Base-by-base conservation (phyloP, 2,888 invertebrate species). In the Cartodere bifasciata region DNA sequence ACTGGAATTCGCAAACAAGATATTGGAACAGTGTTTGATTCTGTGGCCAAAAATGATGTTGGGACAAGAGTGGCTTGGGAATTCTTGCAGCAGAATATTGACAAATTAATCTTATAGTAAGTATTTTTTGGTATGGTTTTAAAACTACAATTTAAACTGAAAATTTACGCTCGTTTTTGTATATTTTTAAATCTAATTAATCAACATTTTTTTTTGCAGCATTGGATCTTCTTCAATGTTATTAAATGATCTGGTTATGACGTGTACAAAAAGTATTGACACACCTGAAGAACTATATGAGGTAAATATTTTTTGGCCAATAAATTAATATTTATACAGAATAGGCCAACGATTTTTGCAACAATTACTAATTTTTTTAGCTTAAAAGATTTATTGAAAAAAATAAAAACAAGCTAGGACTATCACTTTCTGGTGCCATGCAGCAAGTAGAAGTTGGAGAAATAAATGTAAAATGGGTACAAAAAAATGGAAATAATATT, bases 1-100 rank as follows among this genome's bases (percentile, higher is more conserved):
- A 73, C 75, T 4, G 79, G 78, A 2, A 85, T 90, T 30, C 68
- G 86, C 4, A 85, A 84, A 49, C 88, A 90, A 54, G 88, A 90
- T 50, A 70, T 77, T 0, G 67, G 74, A 4, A 63, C 77, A 6
- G 86, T 87, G 0, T 84, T 88, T 52, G 70, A 71, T 1, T 69
- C 83, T 0, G 80, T 88, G 0, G 73, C 84, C 0, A 69, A 66
- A 26, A 85, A 82, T 30, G 69, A 77, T 0, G 71, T 84, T 29
- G 88, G 88, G 0, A 80, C 84, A 46, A 75, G 80, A n/a, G 67
- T 90, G 15, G 76, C 80, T 0, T 86, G 85, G 53, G 75, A 76
- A 50, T 84, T 74, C 49, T 64, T 91, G 12, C 70, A 81, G 37
- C 75, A 74, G 15, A 76, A 85, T 49, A 87, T 85, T 84, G 58